Conservation (phyloP, 2,113 vertebrate species). For the Onychostoma macrolepis region DNA sequence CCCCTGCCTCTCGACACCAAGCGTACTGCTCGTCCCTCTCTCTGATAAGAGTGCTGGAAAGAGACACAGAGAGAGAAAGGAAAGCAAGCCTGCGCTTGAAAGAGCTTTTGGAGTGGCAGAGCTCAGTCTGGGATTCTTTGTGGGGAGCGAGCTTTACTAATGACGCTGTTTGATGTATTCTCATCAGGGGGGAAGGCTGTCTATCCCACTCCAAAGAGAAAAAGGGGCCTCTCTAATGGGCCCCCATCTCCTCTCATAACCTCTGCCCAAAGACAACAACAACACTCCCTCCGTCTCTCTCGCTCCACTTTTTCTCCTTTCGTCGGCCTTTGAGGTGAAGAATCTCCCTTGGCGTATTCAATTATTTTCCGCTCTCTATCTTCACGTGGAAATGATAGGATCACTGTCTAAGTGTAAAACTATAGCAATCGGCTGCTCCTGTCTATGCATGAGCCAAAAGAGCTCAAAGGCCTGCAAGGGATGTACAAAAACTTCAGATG, state of each 20-base stretch:
- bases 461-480: background rate
- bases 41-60: constrained; percentile 51
- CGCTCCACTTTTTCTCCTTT: constrained; percentile 15
- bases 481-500: constrained; percentile 6
- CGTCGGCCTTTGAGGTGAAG: constrained; percentile 36
- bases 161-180: constrained; percentile 63
- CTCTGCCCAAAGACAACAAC: constrained; percentile 49
- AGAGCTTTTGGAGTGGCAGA: constrained; percentile 52
- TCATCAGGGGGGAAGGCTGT: constrained; percentile 41
- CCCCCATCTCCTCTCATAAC: constrained; percentile 47
- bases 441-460: constrained; percentile 8
- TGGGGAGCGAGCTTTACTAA: constrained; percentile 55
- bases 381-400: constrained; percentile 13
- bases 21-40: constrained; percentile 36
- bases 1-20: constrained; percentile 30
- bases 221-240: constrained; percentile 57
- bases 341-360: constrained; percentile 28
- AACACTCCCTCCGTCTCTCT: constrained; percentile 40
- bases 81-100: constrained; percentile 52
- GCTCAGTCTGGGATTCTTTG: constrained; percentile 44
- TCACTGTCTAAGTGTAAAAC: constrained; percentile 19
- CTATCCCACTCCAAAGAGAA: constrained; percentile 46
- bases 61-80: constrained; percentile 25
- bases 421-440: background rate
- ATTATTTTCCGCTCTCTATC: constrained; percentile 34